Base-by-base conservation (phyloP, 2,113 vertebrate species). In the Phrynocephalus versicolor region DNA sequence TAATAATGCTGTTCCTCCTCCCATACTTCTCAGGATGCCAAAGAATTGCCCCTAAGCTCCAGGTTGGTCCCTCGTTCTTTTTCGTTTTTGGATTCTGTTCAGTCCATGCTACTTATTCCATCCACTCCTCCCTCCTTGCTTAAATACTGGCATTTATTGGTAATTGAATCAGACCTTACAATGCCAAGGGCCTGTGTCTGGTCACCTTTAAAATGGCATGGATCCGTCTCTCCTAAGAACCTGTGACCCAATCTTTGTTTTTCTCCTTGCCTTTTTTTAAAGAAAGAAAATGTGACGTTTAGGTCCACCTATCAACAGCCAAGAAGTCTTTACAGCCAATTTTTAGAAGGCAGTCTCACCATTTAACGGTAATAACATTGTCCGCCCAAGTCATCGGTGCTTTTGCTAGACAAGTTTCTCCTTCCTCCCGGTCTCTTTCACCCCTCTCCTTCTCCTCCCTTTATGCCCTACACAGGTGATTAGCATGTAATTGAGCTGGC, bases 401-500 rank as follows among this genome's bases (percentile, higher is more conserved):
- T 88, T 88, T 81, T 85, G 84, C 37, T 87, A 3, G 3, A 58
- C 25, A 16, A 45, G 88, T 73, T 89, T 72, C 35, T 83, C 77
- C 73, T 55, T 70, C 18, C 25, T 0, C 18, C 3, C 6, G 58
- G 0, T 14, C 37, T 33, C 15, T 45, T 73, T 23, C 62, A 15
- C 92, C 91, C 79, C 19, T 79, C 65, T 65, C 71, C 18, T 65
- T 15, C 92, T 92, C 85, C 70, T 85, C 83, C 83, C 89, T 90
- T 82, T 0, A 67, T 91, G 94, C 89, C 95, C 96, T 96, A 90
- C 94, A 92, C 95, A 95, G 96, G 92, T 95, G 96, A 97, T 93
- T 96, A 95, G 95, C 91, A 89, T 90, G 91, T 96, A 96, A 97
- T 95, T 95, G 96, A 94, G 93, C 88, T 78, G 93, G 93, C 94